A percentile compares a stretch with the other conserved stretches of the same genome.
These are phyloP conservation scores for Molanna angustata DNA, from an alignment of 2,888 invertebrate genomes.

Conservation along the genomic window DNA sequence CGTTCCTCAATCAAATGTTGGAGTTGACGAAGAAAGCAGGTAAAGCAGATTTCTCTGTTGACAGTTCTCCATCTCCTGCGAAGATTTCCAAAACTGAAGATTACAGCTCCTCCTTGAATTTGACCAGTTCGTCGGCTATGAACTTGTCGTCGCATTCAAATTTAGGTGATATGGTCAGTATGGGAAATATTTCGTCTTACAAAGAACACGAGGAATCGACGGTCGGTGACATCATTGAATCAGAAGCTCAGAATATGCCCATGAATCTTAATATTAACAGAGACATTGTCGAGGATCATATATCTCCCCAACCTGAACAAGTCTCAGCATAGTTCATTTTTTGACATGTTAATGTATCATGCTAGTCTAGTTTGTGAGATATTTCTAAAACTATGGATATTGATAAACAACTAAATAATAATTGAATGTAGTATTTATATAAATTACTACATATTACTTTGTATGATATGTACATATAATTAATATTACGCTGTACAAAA, in stretches of 20 bases:
- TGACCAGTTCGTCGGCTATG: slow-evolving; percentile 45
- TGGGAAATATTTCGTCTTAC: slow-evolving; percentile 46
- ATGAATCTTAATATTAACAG: slow-evolving; percentile 16
- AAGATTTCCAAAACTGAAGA: slow-evolving; percentile 62
- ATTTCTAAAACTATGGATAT: no score
- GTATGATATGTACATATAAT: no score
- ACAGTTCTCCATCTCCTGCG: slow-evolving; percentile 54
- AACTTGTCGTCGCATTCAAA: slow-evolving; percentile 44
- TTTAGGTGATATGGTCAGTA: slow-evolving; percentile 48
- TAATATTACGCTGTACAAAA: no score
- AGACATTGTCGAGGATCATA: slow-evolving; percentile 17
- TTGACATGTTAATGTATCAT: no score
- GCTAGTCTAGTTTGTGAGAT: no score
- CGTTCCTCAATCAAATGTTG: slow-evolving; percentile 54
- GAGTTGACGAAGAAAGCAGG: slow-evolving; percentile 55
- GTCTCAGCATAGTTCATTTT: slow-evolving; percentile 6
- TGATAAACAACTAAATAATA: no score
- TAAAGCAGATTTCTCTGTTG: slow-evolving; percentile 51
- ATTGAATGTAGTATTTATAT: no score
- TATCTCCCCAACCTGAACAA: slow-evolving; percentile 19
- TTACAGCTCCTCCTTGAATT: slow-evolving; percentile 47
- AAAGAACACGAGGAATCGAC: slow-evolving; percentile 37
- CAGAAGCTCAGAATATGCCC: slow-evolving; percentile 27
- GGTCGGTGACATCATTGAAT: slow-evolving; percentile 6
- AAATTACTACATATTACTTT: no score